A percentile compares a stretch with the other conserved stretches of the same genome.
Evolutionary conservation across 2,797 vertebrate genomes (phyloP).

Genomic region (Eulemur coronatus): DNA sequence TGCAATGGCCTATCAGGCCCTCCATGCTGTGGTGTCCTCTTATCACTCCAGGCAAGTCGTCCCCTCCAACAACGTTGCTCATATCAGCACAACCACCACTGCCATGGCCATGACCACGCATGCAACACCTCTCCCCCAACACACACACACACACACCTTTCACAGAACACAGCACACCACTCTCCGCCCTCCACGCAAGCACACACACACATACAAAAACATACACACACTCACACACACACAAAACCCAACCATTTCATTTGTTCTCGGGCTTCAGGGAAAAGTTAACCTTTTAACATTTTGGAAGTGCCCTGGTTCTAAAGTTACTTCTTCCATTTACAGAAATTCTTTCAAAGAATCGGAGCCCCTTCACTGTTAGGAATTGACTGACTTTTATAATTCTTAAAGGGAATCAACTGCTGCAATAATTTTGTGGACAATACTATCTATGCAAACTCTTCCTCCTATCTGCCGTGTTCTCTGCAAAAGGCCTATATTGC

Average conservation of each 20-base stretch:
- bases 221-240: background rate
- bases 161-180: background rate
- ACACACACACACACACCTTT: background rate
- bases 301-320: background rate
- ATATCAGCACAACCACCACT: rapidly evolving
- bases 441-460: background rate
- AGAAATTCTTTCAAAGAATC: background rate
- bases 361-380: background rate
- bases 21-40: background rate
- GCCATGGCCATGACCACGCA: rapidly evolving
- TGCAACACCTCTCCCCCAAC: rapidly evolving
- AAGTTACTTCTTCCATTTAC: background rate
- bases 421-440: background rate
- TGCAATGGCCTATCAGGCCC: background rate
- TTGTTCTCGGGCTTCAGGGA: background rate
- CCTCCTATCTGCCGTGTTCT: background rate
- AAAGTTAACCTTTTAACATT: background rate
- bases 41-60: background rate
- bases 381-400: background rate
- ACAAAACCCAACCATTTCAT: background rate
- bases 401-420: background rate
- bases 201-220: background rate
- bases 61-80: background rate
- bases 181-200: no score
- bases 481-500: background rate